phyloP scores from a whole-genome alignment of 2,797 vertebrate species.

The Poecilia picta region DNA sequence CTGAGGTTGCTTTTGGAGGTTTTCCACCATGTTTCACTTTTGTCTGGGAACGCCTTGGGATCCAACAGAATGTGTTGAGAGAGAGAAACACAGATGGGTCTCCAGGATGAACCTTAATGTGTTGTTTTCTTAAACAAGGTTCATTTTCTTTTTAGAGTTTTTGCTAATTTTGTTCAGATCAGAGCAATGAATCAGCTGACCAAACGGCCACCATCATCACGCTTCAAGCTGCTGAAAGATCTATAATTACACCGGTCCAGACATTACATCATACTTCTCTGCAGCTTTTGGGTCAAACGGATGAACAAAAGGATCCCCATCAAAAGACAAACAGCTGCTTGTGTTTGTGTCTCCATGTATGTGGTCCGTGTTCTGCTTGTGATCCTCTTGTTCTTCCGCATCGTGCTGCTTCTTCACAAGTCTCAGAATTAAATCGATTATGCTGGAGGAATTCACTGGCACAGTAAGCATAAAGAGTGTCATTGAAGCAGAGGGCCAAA shows the following conservation, averaged over 20 bases:
- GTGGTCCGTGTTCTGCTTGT: conserved; percentile 46
- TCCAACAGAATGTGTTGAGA: not conserved
- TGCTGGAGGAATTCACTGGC: conserved; percentile 65
- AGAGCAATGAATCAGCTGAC: conserved; percentile 15
- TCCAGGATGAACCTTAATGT: not conserved
- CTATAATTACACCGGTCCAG: conserved; percentile 27
- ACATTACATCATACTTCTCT: conserved; percentile 18
- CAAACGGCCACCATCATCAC: not conserved
- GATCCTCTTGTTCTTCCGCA: conserved; percentile 47
- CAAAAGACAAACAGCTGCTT: conserved; percentile 47
- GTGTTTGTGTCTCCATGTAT: conserved; percentile 45
- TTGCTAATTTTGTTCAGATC: conserved; percentile 12
- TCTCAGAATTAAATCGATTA: conserved; percentile 69
- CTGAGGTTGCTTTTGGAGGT: not conserved
- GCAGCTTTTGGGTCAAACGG: conserved; percentile 19
- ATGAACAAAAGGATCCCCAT: conserved; percentile 31
- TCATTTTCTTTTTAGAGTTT: not conserved
- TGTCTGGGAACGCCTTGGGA: not conserved
- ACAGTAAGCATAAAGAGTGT: conserved; percentile 70
- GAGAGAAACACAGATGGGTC: not conserved
- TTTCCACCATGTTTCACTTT: not conserved
- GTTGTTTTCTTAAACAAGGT: not conserved
- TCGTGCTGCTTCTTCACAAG: conserved; percentile 62
- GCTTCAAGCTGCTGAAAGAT: not conserved
- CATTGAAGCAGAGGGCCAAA: conserved; percentile 77